Percentiles rank a stretch among this genome's conserved stretches.
Conservation (phyloP, 2,113 vertebrate species). For the Toxotes jaculatrix region DNA sequence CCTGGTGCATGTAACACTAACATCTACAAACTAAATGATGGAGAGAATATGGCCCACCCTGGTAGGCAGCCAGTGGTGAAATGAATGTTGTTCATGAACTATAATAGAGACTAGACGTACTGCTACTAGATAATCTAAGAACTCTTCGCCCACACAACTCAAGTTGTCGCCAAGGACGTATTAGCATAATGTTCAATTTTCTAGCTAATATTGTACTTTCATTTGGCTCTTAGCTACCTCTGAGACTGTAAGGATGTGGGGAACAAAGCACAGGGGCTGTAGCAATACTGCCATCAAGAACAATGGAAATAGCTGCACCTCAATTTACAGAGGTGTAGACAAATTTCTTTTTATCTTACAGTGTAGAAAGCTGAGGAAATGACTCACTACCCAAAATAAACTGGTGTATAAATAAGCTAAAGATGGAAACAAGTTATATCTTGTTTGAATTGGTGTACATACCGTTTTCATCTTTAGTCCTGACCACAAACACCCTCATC, state of each 20-base stretch:
- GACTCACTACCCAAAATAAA: slow-evolving; percentile 44
- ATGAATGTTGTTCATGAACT: slow-evolving; percentile 58
- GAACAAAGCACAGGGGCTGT: slow-evolving; percentile 18
- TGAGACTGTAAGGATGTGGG: slow-evolving; percentile 18
- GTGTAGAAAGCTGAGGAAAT: slow-evolving; percentile 14
- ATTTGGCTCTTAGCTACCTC: slow-evolving; percentile 47
- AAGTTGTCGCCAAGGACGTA: slow-evolving; percentile 55
- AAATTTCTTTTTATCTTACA: slow-evolving; percentile 12
- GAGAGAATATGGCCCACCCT: slow-evolving; percentile 75
- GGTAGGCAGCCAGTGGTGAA: slow-evolving; percentile 58
- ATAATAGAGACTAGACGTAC: slow-evolving; percentile 63
- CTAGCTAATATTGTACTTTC: slow-evolving; percentile 51
- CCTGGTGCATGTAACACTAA: slow-evolving; percentile 77
- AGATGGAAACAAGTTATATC: slow-evolving; percentile 25
- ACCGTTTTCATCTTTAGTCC: slow-evolving; percentile 34
- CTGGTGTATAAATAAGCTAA: slow-evolving; percentile 25
- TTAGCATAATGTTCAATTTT: slow-evolving; percentile 72
- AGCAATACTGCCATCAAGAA: slow-evolving; percentile 9
- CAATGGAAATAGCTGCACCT: neutral
- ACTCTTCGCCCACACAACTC: slow-evolving; percentile 47
- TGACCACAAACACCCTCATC: slow-evolving; percentile 57
- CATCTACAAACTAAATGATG: slow-evolving; percentile 80
- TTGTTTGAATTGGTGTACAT: slow-evolving; percentile 13
- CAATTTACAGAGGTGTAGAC: slow-evolving; percentile 15
- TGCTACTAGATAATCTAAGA: slow-evolving; percentile 54